phyloP scores from a whole-genome alignment of 2,113 vertebrate genomes.

The Archilochus colubris region DNA sequence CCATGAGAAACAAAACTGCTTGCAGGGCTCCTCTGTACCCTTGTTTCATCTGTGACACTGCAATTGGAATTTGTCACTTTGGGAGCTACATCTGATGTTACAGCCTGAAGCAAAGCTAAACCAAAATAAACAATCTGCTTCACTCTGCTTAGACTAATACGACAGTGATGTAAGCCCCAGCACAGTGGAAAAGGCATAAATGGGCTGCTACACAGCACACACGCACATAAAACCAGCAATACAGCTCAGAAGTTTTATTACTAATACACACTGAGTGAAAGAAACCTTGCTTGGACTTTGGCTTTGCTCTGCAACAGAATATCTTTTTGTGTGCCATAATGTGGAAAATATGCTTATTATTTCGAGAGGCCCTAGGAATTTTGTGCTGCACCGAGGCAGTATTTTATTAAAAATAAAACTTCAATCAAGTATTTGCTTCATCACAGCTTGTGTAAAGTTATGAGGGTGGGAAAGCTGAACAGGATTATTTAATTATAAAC shows the following conservation, averaged over 20 bases:
- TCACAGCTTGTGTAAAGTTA: not conserved
- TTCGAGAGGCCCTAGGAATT: not conserved
- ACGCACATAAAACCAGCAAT: fast-evolving
- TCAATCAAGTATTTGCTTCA: not conserved
- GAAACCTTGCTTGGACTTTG: not conserved
- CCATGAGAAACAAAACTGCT: conserved; percentile 34
- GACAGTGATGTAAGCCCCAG: conserved; percentile 76
- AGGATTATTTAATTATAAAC: conserved; percentile 19
- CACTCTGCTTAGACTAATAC: conserved; percentile 76
- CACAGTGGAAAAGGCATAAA: not conserved
- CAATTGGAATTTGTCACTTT: conserved; percentile 77
- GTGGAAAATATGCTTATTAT: conserved; percentile 2
- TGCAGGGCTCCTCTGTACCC: conserved; percentile 41
- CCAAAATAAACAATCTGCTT: conserved; percentile 84
- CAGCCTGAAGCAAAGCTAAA: conserved; percentile 77
- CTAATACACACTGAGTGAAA: not conserved
- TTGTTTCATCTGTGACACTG: conserved; percentile 76
- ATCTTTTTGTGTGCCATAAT: not conserved
- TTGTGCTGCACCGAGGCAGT: not conserved
- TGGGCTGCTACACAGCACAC: not conserved
- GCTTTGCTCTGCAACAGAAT: not conserved
- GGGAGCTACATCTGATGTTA: conserved; percentile 79
- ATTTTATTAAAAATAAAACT: not conserved
- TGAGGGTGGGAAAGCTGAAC: not conserved
- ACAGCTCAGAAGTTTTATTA: not conserved